Percentiles rank a stretch among this genome's conserved stretches.
Conservation (phyloP, 2,888 invertebrate genomes). For the Ormyrus labotus region DNA sequence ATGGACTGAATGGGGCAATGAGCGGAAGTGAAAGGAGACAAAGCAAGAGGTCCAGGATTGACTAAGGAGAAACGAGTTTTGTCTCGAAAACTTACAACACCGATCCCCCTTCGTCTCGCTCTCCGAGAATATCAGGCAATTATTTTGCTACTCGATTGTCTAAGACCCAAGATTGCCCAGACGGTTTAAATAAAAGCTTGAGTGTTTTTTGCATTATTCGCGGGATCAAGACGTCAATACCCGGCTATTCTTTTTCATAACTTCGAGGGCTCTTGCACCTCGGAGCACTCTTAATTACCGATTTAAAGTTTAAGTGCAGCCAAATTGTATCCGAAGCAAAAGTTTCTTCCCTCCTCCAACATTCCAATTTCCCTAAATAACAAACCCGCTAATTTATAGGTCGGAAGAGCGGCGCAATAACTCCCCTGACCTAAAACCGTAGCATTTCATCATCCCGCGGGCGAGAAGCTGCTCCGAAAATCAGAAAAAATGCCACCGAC, state of each 20-base stretch:
- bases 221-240: neutral
- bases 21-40: conserved; percentile 35
- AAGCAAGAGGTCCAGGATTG: conserved; percentile 36
- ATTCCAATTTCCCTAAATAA: too few species aligned
- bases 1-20: conserved; percentile 47
- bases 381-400: too few species aligned
- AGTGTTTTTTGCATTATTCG: neutral
- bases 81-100: conserved; percentile 22
- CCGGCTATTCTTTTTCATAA: neutral
- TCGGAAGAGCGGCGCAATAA: too few species aligned
- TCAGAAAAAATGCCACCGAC: conserved; percentile 25
- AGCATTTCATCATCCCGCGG: too few species aligned
- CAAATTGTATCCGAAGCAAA: too few species aligned
- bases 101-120: conserved; percentile 5
- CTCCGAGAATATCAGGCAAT: conserved; percentile 28
- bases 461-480: neutral
- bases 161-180: neutral
- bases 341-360: too few species aligned
- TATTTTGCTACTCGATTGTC: conserved; percentile 32
- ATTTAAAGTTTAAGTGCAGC: too few species aligned
- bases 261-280: too few species aligned
- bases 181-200: too few species aligned
- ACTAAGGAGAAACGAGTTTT: conserved; percentile 22
- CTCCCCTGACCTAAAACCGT: too few species aligned
- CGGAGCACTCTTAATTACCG: too few species aligned